Evolutionary conservation across 2,113 vertebrate species (phyloP).

Genomic region (Euleptes europaea): DNA sequence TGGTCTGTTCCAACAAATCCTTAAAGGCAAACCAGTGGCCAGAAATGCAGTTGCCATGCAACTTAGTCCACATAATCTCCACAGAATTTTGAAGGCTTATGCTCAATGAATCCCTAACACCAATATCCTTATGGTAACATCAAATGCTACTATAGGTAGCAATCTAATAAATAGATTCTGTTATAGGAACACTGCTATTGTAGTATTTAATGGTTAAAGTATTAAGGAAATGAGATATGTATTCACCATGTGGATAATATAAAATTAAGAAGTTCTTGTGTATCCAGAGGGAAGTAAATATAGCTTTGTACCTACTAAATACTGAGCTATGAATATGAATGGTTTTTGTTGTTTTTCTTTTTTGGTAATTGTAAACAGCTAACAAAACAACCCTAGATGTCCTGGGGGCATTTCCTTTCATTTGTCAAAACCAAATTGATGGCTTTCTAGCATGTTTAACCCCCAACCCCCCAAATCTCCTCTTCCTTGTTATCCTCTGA

Average conservation of each 20-base stretch:
- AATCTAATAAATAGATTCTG: not conserved
- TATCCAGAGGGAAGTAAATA: not conserved
- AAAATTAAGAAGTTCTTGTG: slow-evolving; percentile 2
- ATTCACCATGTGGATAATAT: not conserved
- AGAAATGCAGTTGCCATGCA: not conserved
- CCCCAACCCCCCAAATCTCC: not conserved
- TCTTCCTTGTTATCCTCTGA: not conserved
- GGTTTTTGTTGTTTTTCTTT: not conserved
- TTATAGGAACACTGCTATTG: not conserved
- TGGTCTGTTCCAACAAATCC: not conserved
- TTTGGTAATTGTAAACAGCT: not conserved
- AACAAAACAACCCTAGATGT: not conserved
- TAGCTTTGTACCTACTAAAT: not conserved
- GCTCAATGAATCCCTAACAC: not conserved
- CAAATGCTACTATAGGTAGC: not conserved
- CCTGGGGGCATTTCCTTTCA: not conserved
- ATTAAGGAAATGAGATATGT: not conserved
- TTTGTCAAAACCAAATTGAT: not conserved
- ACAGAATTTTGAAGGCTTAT: not conserved
- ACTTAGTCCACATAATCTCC: not conserved
- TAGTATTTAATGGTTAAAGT: not conserved
- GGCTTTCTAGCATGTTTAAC: not conserved
- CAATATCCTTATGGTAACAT: not conserved
- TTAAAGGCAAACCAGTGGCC: not conserved
- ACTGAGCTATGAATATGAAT: not conserved